Evolutionary conservation across 2,113 vertebrate species (phyloP), one percentile per base, ranked within the genome.

Genomic region (Clarias batrachus): DNA sequence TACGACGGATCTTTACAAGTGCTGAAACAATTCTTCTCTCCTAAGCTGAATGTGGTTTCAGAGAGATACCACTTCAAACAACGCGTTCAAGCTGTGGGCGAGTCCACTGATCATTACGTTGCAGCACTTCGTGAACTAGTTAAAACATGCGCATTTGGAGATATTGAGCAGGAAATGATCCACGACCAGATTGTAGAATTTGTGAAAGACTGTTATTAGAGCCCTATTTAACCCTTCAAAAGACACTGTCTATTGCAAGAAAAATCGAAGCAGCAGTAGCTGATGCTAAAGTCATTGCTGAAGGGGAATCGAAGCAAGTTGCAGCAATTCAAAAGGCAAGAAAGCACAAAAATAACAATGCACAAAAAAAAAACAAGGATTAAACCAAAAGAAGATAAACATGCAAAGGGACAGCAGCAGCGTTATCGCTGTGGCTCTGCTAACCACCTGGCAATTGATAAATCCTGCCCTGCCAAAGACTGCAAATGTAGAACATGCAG

Each of bases 121-220:
- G 73, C 74, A 78, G 84, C 54, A 5, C 19, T 88, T 10, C 10
- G 60, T 41, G 80, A 85, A 30, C 60, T 82, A 3, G 57, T 84
- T 0, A 71, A 81, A 86, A 66, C 17, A 37, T 63, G 71, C 3
- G 13, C 19, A 13, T 65, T 85, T 85, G 59, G 27, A 1, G 30
- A 33, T 33, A 33, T 33, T 33, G 30, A n/a, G n/a, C n/a, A n/a
- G n/a, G n/a, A n/a, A n/a, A 1, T 80, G 84, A 23, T 80, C 19
- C 19, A 21, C 0, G 27, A 85, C 7, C 74, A 85, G 7, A 85
- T 68, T 79, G 48, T 79, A 4, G 84, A 66, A 85, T 84, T 19
- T n/a, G 41, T 30, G 60, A 87, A 84, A 84, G 81, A 81, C 80
- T 81, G 37, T 63, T 81, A 81, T 12, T 81, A 33, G 59, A 81